These are phyloP conservation scores for Myotis vivesi DNA, from an alignment of 2,797 vertebrate species.

Conservation along the genomic window DNA sequence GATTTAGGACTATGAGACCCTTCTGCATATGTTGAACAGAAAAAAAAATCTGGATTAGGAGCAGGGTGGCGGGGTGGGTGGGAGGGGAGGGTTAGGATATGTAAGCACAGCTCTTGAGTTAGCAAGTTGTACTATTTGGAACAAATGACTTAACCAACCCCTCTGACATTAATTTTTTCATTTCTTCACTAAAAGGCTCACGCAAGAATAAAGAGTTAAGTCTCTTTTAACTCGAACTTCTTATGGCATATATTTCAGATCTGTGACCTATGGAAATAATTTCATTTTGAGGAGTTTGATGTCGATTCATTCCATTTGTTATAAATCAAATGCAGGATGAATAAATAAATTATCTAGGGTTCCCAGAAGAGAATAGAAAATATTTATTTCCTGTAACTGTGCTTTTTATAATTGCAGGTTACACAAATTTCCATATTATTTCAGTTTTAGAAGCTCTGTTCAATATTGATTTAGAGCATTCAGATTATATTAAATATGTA, in stretches of 20 bases:
- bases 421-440: constrained; percentile 67
- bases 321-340: constrained; percentile 70
- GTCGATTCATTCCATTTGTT: constrained; percentile 65
- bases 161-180: constrained; percentile 32
- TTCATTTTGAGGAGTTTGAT: constrained; percentile 68
- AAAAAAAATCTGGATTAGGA: not conserved
- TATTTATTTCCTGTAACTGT: constrained; percentile 69
- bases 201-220: constrained; percentile 9
- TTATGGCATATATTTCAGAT: constrained; percentile 58
- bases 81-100: not conserved
- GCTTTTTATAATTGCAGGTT: constrained; percentile 70
- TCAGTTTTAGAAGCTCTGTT: constrained; percentile 50
- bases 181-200: constrained; percentile 30
- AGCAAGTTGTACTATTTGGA: constrained; percentile 20
- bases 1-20: not conserved
- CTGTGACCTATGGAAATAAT: constrained; percentile 67
- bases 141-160: constrained; percentile 1
- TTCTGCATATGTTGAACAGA: not conserved
- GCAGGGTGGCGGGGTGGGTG: no score
- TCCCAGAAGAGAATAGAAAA: constrained; percentile 68
- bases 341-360: constrained; percentile 72
- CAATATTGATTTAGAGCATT: constrained; percentile 52
- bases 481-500: constrained; percentile 61
- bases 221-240: constrained; percentile 42
- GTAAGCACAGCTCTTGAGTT: not conserved